These are phyloP conservation scores for Volucella bombylans DNA, from an alignment of 2,888 invertebrate species.

Conservation along the genomic window DNA sequence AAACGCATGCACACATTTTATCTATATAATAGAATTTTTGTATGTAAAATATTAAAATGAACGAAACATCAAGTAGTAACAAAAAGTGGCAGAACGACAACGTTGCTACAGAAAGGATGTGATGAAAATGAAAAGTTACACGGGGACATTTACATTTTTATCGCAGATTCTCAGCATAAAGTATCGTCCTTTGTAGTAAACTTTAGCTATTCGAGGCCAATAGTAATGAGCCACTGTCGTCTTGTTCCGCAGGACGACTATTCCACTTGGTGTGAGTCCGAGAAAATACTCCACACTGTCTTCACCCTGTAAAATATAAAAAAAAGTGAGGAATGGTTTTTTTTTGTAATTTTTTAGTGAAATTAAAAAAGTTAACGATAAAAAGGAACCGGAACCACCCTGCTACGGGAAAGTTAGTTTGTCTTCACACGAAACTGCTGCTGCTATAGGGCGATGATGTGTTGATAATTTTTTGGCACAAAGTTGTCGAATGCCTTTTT, in stretches of 20 bases:
- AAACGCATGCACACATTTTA: too few species aligned
- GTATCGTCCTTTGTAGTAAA: conserved; percentile 97
- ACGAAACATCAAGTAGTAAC: conserved; percentile 39
- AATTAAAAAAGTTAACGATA: conserved; percentile 53
- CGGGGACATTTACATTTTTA: conserved; percentile 91
- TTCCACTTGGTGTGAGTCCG: conserved; percentile 97
- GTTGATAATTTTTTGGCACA: conserved; percentile 58
- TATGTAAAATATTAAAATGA: conserved; percentile 63
- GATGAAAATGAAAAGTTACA: conserved; percentile 45
- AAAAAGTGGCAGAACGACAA: background rate
- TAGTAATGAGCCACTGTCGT: conserved; percentile 98
- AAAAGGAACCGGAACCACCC: conserved; percentile 37
- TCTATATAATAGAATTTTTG: conserved; percentile 13
- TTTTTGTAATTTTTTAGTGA: conserved; percentile 10
- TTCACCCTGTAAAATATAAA: conserved; percentile 88
- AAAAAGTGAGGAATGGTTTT: conserved; percentile 38
- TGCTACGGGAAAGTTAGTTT: background rate
- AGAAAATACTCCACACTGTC: conserved; percentile 98
- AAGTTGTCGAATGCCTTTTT: conserved; percentile 52
- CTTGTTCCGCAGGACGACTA: conserved; percentile 96
- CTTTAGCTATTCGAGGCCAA: conserved; percentile 98
- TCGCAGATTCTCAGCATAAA: conserved; percentile 98
- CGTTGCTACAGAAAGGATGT: conserved; percentile 32
- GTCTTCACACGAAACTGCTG: background rate
- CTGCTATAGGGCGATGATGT: conserved; percentile 37